These are phyloP conservation scores for Chelidonichthys spinosus DNA, from an alignment of 2,797 vertebrate genomes.

Conservation along the genomic window DNA sequence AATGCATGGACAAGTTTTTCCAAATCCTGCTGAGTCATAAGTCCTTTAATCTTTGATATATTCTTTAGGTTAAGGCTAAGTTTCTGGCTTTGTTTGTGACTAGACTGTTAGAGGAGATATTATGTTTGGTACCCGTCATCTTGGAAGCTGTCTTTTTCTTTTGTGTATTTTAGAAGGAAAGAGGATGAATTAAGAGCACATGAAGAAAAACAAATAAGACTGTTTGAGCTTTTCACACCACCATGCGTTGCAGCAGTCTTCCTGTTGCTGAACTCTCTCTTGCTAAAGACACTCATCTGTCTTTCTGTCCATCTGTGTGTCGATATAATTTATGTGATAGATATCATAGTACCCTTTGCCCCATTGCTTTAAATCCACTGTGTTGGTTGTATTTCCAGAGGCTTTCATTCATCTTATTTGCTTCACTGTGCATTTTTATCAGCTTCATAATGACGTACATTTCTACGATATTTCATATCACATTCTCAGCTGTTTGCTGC, in stretches of 20 bases:
- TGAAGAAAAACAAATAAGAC: background rate
- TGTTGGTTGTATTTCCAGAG: constrained; percentile 10
- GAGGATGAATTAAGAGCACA: background rate
- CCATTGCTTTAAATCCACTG: constrained; percentile 17
- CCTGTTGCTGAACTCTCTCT: background rate
- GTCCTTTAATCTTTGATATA: too few species aligned
- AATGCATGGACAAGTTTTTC: too few species aligned
- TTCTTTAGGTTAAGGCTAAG: too few species aligned
- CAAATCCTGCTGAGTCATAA: too few species aligned
- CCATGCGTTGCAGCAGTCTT: background rate
- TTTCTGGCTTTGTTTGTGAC: too few species aligned
- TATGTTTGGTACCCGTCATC: background rate
- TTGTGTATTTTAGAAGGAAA: background rate
- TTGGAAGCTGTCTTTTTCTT: background rate
- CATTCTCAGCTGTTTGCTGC: background rate
- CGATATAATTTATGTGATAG: constrained; percentile 5
- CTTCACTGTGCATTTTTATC: constrained; percentile 23
- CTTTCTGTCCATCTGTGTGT: background rate
- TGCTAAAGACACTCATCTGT: background rate
- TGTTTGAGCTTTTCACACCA: background rate
- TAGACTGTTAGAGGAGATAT: background rate
- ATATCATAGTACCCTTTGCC: constrained; percentile 11
- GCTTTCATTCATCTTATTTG: constrained; percentile 23
- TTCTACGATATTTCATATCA: constrained; percentile 1
- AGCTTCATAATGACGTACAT: constrained; percentile 36